Percentiles rank a stretch among this genome's conserved stretches.
These are phyloP conservation scores for Myzus persicae DNA, from an alignment of 1,140 invertebrate species.

Conservation along the genomic window DNA sequence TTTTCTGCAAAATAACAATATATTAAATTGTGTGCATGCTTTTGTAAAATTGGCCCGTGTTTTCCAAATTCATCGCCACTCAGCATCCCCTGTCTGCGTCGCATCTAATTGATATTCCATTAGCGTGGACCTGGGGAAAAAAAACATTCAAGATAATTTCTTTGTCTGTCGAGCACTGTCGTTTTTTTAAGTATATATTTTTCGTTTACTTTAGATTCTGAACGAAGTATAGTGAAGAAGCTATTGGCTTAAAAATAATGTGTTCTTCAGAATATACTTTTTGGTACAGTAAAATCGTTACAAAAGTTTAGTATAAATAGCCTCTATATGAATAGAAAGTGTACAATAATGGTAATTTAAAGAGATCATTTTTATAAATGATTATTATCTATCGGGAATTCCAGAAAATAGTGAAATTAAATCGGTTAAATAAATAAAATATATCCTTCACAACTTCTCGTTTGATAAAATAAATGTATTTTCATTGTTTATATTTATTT, in stretches of 20 bases:
- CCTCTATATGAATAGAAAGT: background rate
- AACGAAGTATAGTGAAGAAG: background rate
- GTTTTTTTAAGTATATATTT: background rate
- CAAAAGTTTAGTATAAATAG: background rate
- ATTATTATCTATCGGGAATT: background rate
- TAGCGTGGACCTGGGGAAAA: background rate
- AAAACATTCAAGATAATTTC: background rate
- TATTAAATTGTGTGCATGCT: background rate
- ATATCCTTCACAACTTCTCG: background rate
- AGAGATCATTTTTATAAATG: background rate
- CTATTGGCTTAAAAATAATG: background rate
- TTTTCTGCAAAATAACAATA: background rate
- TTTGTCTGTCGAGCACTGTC: background rate
- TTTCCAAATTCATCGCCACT: background rate
- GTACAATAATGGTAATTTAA: background rate
- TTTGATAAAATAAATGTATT: background rate
- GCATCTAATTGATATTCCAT: constrained; percentile 40
- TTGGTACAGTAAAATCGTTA: background rate
- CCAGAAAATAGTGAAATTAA: background rate
- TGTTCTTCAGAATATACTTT: background rate
- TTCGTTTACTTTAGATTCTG: background rate
- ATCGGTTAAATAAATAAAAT: background rate
- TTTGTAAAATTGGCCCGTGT: background rate
- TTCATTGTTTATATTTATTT: too few species aligned
- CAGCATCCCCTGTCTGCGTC: too few species aligned